phyloP scores from a whole-genome alignment of 2,797 vertebrate genomes.

The Muraenolepis orangiensis region DNA sequence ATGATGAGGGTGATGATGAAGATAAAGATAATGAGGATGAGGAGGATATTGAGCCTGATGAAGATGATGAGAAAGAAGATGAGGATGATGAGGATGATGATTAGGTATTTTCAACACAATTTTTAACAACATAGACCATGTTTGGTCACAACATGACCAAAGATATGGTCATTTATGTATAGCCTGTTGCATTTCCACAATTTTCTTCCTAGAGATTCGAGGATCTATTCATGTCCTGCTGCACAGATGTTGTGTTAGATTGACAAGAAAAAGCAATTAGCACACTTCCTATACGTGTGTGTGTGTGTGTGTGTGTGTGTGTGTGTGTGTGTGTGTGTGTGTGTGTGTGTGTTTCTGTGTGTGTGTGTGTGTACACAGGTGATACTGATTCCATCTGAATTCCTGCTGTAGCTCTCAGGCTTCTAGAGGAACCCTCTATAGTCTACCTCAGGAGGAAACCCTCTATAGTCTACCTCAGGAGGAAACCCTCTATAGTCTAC shows the following conservation, averaged over 20 bases:
- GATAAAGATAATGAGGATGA: slow-evolving; percentile 30
- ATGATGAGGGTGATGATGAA: background rate
- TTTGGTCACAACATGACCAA: background rate
- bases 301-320: slow-evolving; percentile 8
- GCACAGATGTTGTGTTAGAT: no score
- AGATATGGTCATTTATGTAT: background rate
- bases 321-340: background rate
- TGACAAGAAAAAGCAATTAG: background rate
- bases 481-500: no score
- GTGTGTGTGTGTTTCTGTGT: background rate
- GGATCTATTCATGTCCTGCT: background rate
- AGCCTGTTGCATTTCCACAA: background rate
- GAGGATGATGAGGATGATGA: background rate
- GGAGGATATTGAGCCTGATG: slow-evolving; percentile 1
- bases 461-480: no score
- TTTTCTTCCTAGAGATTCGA: background rate
- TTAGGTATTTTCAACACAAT: background rate
- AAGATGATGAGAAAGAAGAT: background rate
- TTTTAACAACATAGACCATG: background rate
- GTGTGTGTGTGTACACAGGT: background rate
- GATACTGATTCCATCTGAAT: background rate
- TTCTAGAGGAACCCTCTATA: no score
- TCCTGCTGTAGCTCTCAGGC: no score
- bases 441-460: no score
- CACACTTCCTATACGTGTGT: background rate